These are phyloP conservation scores for Myotis myotis DNA, from an alignment of 2,797 vertebrate genomes.

Conservation along the genomic window DNA sequence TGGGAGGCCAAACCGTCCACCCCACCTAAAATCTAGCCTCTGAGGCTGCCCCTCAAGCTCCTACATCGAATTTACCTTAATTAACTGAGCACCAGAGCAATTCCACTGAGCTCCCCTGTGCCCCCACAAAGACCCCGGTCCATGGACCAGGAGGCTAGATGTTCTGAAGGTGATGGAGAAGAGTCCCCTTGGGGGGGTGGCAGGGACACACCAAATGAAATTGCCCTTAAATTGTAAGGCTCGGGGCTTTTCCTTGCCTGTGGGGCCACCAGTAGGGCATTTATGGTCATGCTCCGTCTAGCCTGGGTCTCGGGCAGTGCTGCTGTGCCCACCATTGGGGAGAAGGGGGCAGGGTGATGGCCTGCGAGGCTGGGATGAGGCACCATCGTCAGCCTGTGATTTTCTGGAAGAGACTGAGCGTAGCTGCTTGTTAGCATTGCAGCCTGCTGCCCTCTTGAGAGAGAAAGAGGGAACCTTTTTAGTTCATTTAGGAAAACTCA, in stretches of 20 bases:
- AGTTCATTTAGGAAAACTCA: background rate
- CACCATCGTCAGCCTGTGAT: background rate
- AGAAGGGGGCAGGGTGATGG: too few species aligned
- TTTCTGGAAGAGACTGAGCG: background rate
- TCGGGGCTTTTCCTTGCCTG: background rate
- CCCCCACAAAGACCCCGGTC: background rate
- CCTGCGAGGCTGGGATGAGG: background rate
- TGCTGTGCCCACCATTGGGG: rapidly evolving
- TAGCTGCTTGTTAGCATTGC: background rate
- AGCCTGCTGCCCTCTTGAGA: background rate
- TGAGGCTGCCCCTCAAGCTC: background rate
- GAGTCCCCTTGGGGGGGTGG: background rate
- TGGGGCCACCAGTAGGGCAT: rapidly evolving
- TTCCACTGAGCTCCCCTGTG: too few species aligned
- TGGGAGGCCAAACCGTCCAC: rapidly evolving
- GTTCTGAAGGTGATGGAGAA: background rate
- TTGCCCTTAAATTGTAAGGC: background rate
- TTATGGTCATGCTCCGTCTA: background rate
- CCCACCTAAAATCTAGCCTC: background rate
- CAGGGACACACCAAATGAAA: background rate
- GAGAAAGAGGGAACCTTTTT: background rate
- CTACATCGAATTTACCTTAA: background rate
- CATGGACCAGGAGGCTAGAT: background rate
- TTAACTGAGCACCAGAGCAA: background rate
- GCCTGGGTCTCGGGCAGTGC: background rate